Evolutionary conservation across 2,797 vertebrate genomes (phyloP), one percentile per base, ranked within the genome.

Genomic region (Coccyzus lansbergi): DNA sequence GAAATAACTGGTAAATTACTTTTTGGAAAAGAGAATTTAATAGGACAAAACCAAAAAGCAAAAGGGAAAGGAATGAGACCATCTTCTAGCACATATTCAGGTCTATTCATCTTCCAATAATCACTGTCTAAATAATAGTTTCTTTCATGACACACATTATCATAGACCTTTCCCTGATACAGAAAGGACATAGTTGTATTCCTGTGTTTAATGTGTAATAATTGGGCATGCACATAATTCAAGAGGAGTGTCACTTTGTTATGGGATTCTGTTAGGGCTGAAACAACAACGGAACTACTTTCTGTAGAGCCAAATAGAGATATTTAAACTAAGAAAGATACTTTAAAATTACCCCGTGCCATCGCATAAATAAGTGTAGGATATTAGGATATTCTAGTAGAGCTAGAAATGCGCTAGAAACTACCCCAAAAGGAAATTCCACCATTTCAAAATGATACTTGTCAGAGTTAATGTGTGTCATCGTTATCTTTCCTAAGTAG

Each of bases 401-500:
- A 56, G 7, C 16, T 49, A 24, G 26, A 76, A 84, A 79, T 4
- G 2, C 29, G 9, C 19, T 22, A 72, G 28, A 59, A 65, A 52
- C 44, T 59, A 21, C 13, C 31, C 26, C 33, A 52, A 48, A 72
- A 79, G 7, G 11, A 88, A 83, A 49, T 29, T 24, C 3, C 12
- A 40, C 19, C 20, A 3, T 81, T 72, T 44, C 48, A 59, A 62
- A 89, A 15, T 16, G 29, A 34, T 38, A 59, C 9, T 24, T 67
- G 51, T 74, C 88, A 33, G 20, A 56, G 8, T 60, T 88, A 92
- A 86, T 55, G 31, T 26, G 17, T 14, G 12, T 85, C 77, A 74
- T 79, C 67, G 33, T 94, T 94, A 80, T 55, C 33, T 25, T 76
- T 85, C 26, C 77, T 20, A 90, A 72, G 20, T 16, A 82, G 62